phyloP scores from a whole-genome alignment of 2,113 vertebrate species.

The Geococcyx californianus region DNA sequence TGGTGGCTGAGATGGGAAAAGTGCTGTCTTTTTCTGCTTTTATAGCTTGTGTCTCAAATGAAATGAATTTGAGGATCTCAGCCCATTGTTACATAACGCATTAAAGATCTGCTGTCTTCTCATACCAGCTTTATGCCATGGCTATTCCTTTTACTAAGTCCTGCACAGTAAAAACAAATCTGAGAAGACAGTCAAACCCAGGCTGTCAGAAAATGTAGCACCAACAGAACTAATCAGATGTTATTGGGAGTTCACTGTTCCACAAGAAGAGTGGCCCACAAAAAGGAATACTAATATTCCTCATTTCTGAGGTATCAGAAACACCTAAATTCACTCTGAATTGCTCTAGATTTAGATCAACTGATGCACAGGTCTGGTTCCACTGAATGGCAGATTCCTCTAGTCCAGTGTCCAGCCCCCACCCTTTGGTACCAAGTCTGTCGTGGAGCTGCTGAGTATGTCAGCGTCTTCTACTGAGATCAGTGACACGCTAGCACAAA shows the following conservation, averaged over 20 bases:
- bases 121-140: neutral
- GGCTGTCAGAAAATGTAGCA: conserved; percentile 52
- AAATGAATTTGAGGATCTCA: neutral
- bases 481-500: neutral
- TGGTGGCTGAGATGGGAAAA: neutral
- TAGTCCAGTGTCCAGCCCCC: too few relatives aligned
- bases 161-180: conserved; percentile 9
- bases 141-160: neutral
- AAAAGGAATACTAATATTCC: neutral
- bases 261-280: neutral
- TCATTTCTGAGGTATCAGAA: neutral
- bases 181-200: conserved; percentile 18
- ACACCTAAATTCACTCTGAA: neutral
- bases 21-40: neutral
- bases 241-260: conserved; percentile 3
- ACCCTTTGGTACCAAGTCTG: neutral
- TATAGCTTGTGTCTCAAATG: neutral
- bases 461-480: neutral
- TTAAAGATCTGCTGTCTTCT: neutral
- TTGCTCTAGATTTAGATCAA: neutral
- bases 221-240: neutral
- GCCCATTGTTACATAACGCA: neutral
- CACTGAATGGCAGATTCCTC: neutral
- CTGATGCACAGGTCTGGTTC: neutral
- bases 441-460: neutral